Evolutionary conservation across 1,140 invertebrate genomes (phyloP).

Genomic region (Helicoverpa armigera): DNA sequence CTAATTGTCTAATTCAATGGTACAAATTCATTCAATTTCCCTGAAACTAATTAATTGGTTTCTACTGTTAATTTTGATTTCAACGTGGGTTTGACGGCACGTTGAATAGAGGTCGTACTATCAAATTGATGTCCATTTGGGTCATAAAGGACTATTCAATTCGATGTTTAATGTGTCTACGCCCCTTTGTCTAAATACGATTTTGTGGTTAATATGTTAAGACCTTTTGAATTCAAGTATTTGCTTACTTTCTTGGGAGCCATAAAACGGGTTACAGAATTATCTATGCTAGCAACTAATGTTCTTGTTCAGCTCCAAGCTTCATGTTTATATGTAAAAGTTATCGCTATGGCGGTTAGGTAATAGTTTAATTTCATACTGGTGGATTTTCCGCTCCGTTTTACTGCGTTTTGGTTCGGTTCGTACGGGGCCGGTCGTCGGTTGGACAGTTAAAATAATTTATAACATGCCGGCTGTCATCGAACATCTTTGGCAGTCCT

Average conservation of each 20-base stretch:
- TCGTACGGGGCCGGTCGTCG: too few relatives aligned
- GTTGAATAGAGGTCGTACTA: background rate
- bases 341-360: too few relatives aligned
- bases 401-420: too few relatives aligned
- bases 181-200: background rate
- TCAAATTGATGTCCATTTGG: slow-evolving; percentile 31
- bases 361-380: too few relatives aligned
- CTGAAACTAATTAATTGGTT: slow-evolving; percentile 36
- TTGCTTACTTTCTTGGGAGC: background rate
- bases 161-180: background rate
- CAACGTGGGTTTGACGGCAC: background rate
- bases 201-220: background rate
- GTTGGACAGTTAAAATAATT: too few relatives aligned
- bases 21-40: slow-evolving; percentile 13
- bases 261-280: background rate
- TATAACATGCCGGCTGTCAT: too few relatives aligned
- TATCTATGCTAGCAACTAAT: background rate
- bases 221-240: too few relatives aligned
- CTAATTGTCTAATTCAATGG: slow-evolving; percentile 34
- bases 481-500: too few relatives aligned
- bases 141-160: slow-evolving; percentile 30
- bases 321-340: background rate
- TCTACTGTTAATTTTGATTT: slow-evolving; percentile 36
- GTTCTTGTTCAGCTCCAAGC: background rate
- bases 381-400: too few relatives aligned